Base-by-base conservation (phyloP, 2,797 vertebrate species). In the Megaceryle alcyon region DNA sequence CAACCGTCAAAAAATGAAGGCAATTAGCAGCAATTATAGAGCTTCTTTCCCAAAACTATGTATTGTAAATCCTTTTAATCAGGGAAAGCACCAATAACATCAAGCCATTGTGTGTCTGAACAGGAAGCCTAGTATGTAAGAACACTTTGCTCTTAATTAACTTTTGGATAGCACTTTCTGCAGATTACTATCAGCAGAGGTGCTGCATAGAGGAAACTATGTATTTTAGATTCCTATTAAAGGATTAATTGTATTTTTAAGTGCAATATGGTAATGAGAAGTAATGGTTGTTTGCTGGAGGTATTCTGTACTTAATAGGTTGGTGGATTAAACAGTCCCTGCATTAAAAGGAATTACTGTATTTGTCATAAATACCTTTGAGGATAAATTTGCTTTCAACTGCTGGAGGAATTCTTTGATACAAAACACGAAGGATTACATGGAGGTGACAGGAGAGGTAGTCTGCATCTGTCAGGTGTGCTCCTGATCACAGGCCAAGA, bases 381-480 rank as follows among this genome's bases (percentile, higher is more conserved):
- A 97, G 98, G 97, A 96, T 96, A 94, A 97, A 97, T 96, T 96
- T 97, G 92, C 96, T 95, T 97, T 98, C 95, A 93, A 96, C 97
- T 97, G 94, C 22, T 77, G 93, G 95, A 97, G 82, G 95, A 95
- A 85, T 97, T 96, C 98, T 98, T 98, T 98, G 97, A 98, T 97
- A 96, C 37, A 76, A 96, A 97, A 96, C 97, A 94, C 97, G 96
- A 98, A 97, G 97, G 95, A 98, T 98, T 97, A 97, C 97, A 85
- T 9, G 66, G 92, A 96, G 97, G 97, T 97, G 96, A 97, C 89
- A 97, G 97, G 97, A 96, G 93, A 97, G 57, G 97, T 96, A 96
- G 97, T 90, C 92, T 73, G 94, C 98, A 98, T 98, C 97, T 98
- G 98, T 97, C 98, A 98, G 98, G 98, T 98, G 98, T 97, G 97